Conservation (phyloP, 2,113 vertebrate genomes). For the Tupaia chinensis region DNA sequence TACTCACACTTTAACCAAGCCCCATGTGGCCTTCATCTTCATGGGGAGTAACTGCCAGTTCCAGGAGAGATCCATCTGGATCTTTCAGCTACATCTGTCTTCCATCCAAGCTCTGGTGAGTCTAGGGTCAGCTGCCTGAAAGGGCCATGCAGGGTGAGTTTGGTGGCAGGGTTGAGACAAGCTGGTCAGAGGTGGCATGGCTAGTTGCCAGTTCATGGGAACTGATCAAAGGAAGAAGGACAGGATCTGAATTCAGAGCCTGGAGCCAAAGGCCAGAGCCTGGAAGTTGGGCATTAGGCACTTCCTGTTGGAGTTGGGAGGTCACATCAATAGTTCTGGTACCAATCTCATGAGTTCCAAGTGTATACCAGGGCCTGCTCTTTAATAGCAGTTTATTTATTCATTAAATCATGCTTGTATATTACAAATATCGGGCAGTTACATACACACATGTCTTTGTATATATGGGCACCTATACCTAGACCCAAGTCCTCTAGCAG, state of each 20-base stretch:
- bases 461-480: accelerated
- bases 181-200: neutral
- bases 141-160: neutral
- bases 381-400: neutral
- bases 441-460: neutral
- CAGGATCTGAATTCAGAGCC: neutral
- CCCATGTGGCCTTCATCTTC: neutral
- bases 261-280: neutral
- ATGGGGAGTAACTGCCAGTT: too few relatives aligned
- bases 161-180: neutral
- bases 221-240: slow-evolving; percentile 2
- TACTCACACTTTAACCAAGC: accelerated
- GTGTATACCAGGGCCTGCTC: neutral
- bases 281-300: neutral
- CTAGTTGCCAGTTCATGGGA: neutral
- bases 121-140: neutral
- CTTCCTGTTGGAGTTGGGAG: neutral
- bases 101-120: neutral
- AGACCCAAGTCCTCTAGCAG: neutral
- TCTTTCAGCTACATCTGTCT: neutral
- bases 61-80: neutral
- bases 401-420: neutral
- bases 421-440: neutral
- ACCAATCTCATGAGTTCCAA: neutral
- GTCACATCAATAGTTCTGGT: neutral